Base-by-base conservation (phyloP, 2,888 invertebrate species). In the Priocnemis perturbator region DNA sequence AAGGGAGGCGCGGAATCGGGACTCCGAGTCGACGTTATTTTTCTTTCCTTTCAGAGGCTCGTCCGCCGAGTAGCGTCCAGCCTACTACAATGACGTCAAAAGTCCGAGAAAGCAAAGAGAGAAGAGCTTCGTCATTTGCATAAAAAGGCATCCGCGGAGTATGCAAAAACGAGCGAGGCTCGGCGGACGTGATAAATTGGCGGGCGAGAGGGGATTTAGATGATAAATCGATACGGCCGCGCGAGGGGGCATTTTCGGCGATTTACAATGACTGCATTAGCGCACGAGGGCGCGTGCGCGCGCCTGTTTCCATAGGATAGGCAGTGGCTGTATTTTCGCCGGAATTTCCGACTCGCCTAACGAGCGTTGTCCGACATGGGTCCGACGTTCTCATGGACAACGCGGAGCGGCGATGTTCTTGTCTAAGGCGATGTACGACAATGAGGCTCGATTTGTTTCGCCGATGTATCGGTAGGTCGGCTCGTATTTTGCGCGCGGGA, bases 61-160 rank as follows among this genome's bases (percentile, higher is more conserved):
- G 44, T 57, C 19, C 58, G 20, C 19, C 58, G 73, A 73, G 62
- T 67, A 75, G 73, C 68, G 53, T 23, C 19, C 50, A 14, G 63
- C 52, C 11, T 61, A 55, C 11, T 61, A 55, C 56, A 67, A 63
- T 64, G 65, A 60, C 57, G 63, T 67, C 67, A 62, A 62, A 14
- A 14, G 17, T 63, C 56, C 30, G 53, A 26, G n/a, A 14, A 26
- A 3, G n/a, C 20, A 17, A 68, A 50, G 23, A 26, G 23, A 26
- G 26, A 26, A 15, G 11, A 17, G 15, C 20, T 17, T 5, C n/a
- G 45, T 50, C 44, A 60, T 69, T 65, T 50, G 58, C 62, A 65
- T 65, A 7, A 48, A 69, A 64, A 64, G 68, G 47, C n/a, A 67
- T 7, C 52, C 26, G 26, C 5, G 19, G 20, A 30, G 21, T 50